Base-by-base conservation (phyloP, 2,888 invertebrate genomes). In the Agrilus biguttatus region DNA sequence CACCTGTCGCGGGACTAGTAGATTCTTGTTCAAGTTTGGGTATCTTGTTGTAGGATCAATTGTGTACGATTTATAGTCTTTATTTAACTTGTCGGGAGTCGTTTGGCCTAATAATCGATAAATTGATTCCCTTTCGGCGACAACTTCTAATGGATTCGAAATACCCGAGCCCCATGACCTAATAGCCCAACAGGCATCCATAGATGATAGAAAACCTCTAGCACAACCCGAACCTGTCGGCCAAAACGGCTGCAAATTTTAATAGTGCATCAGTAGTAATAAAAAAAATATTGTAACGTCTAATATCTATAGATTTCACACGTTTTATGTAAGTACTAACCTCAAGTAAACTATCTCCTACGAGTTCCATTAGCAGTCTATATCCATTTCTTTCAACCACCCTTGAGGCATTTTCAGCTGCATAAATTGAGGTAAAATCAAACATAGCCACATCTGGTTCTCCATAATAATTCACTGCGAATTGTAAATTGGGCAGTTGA, bases 201-300 rank as follows among this genome's bases (percentile, higher is more conserved):
- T 76, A 4, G 91, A 89, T 14, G 93, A 91, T 2, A 98, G 74
- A 65, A 97, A 97, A 12, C 97, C 97, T 43, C 97, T 77, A 0
- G 96, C 97, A 69, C 95, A 95, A 1, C 98, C 98, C 3, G 95
- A 95, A 0, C 98, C 98, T 1, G 95, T 96, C 5, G 97, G 98
- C 97, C 98, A 98, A 68, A 98, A 98, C 0, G 91, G 91, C 76
- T 78, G 54, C 2, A 67, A 66, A 48, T 52, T 51, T 49, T 23
- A 46, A 44, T 28, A 28, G 28, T 10, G 7, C 8, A 5, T 28
- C 21, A 28, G 14, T 33, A 13, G 19, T 41, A 34, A 14, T 21
- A 38, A 5, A 14, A 34, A 37, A 19, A 19, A 7, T 38, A n/a
- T 28, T 23, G 12, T 39, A 14, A 39, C n/a, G n/a, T n/a, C n/a